Evolutionary conservation across 2,797 vertebrate genomes (phyloP).

Genomic region (Sebastolobus alascanus): DNA sequence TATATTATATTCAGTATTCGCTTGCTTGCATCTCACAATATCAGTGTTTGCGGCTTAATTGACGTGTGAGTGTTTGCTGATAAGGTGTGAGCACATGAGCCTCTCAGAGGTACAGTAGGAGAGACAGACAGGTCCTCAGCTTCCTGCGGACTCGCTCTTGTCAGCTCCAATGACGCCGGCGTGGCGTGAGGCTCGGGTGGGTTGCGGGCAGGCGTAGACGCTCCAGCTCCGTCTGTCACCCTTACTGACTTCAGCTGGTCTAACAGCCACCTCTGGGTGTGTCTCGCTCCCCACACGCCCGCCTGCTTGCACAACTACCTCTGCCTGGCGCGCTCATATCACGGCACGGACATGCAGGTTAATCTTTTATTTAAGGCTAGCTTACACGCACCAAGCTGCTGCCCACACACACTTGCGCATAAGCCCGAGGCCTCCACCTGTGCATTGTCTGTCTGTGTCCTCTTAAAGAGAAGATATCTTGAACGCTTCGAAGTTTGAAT

Average conservation of each 20-base stretch:
- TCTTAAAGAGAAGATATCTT: constrained; percentile 39
- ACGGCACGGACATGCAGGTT: constrained; percentile 75
- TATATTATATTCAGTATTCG: constrained; percentile 5
- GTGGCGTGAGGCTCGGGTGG: constrained; percentile 68
- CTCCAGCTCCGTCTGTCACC: constrained; percentile 76
- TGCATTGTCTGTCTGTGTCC: constrained; percentile 34
- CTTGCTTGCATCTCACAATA: constrained; percentile 7
- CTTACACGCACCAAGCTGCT: constrained; percentile 65
- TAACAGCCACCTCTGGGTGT: constrained; percentile 81
- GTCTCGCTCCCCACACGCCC: constrained; percentile 59
- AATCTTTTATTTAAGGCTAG: constrained; percentile 84
- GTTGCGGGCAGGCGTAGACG: constrained; percentile 60
- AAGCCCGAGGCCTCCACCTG: constrained; percentile 61
- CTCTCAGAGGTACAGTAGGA: constrained; percentile 47
- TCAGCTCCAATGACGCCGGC: constrained; percentile 80
- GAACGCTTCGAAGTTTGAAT: constrained; percentile 35
- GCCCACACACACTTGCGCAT: constrained; percentile 62
- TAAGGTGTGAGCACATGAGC: constrained; percentile 74
- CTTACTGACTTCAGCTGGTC: constrained; percentile 76
- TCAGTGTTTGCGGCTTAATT: constrained; percentile 23
- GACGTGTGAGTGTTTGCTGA: constrained; percentile 58
- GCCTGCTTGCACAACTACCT: constrained; percentile 57
- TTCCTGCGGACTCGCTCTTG: constrained; percentile 75
- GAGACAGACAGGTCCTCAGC: constrained; percentile 73
- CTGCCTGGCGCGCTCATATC: constrained; percentile 73